phyloP scores from a whole-genome alignment of 2,888 invertebrate genomes.

The Zygaena filipendulae region DNA sequence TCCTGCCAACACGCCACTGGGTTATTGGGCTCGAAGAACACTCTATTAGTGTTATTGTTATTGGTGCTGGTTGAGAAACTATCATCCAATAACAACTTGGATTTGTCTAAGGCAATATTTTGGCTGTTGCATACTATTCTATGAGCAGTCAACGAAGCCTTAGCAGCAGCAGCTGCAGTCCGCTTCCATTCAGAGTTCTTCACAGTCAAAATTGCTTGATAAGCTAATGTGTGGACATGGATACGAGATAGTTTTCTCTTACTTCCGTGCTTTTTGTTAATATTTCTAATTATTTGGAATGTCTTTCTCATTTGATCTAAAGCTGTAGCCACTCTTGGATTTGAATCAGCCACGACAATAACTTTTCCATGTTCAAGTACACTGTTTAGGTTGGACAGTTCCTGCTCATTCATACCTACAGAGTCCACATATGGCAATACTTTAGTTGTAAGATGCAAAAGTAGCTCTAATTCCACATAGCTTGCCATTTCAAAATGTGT shows the following conservation, averaged over 20 bases:
- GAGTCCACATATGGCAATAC: slow-evolving; percentile 83
- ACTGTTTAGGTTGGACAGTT: slow-evolving; percentile 80
- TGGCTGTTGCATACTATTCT: slow-evolving; percentile 82
- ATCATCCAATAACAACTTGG: slow-evolving; percentile 79
- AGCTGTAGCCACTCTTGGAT: slow-evolving; percentile 82
- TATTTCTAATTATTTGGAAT: slow-evolving; percentile 62
- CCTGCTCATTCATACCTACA: slow-evolving; percentile 91
- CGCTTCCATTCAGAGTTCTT: slow-evolving; percentile 79
- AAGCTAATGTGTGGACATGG: slow-evolving; percentile 89
- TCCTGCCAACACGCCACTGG: slow-evolving; percentile 89
- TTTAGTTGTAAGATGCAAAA: slow-evolving; percentile 72
- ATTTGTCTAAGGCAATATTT: slow-evolving; percentile 56
- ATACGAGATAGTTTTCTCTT: slow-evolving; percentile 75
- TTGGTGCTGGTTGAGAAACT: slow-evolving; percentile 80
- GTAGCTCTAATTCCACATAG: slow-evolving; percentile 76
- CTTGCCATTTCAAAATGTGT: slow-evolving; percentile 91
- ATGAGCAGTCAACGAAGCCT: slow-evolving; percentile 84
- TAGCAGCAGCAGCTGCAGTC: slow-evolving; percentile 82
- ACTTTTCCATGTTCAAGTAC: slow-evolving; percentile 76
- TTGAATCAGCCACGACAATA: slow-evolving; percentile 79
- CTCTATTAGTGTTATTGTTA: slow-evolving; percentile 59
- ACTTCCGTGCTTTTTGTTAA: slow-evolving; percentile 42
- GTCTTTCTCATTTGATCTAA: slow-evolving; percentile 84
- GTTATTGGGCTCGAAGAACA: slow-evolving; percentile 73
- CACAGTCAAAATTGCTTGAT: slow-evolving; percentile 82